Evolutionary conservation across 2,113 vertebrate genomes (phyloP), one percentile per base, ranked within the genome.

Genomic region (Archocentrus centrarchus): DNA sequence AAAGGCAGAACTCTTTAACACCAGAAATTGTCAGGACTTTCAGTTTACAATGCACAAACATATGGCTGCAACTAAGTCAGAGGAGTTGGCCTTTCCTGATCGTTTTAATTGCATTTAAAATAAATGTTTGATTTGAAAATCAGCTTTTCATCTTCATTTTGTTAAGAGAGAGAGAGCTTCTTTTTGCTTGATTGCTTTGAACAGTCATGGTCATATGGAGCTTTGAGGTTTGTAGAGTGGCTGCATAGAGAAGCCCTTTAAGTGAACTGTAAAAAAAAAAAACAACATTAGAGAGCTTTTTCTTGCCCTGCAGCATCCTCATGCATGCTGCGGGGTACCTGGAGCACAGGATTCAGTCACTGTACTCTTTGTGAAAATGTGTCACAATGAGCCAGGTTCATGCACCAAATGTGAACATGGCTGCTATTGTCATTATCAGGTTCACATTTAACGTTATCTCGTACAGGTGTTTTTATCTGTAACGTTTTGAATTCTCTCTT

Each of bases 181-280:
- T 41, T 86, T 86, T 86, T 84, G 66, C 59, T 68, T 79, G 81
- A 86, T 85, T 83, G 85, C 66, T 22, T 79, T 50, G 30, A 88
- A 80, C 83, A 85, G 53, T 86, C 62, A 20, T 66, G 68, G 57
- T 79, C 41, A 77, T 55, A 14, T 68, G 80, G 82, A 68, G 85
- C 82, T 88, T 64, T 83, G 85, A 76, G 82, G 81, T 88, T 90
- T 91, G 60, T 73, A 63, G 82, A 50, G 61, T 0, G 11, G 61
- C 2, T 79, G 78, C 32, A 62, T 76, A 41, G 83, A 61, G 82
- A 83, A 63, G 79, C 61, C 61, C 35, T 82, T 70, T 68, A 86
- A 91, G 85, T 93, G 87, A 90, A 93, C 82, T 91, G 91, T 89
- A 90, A 91, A 88, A 91, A 90, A 91, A 90, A 75, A 87, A 91